Conservation (phyloP, 2,888 invertebrate genomes). For the Diarsia dahlii region DNA sequence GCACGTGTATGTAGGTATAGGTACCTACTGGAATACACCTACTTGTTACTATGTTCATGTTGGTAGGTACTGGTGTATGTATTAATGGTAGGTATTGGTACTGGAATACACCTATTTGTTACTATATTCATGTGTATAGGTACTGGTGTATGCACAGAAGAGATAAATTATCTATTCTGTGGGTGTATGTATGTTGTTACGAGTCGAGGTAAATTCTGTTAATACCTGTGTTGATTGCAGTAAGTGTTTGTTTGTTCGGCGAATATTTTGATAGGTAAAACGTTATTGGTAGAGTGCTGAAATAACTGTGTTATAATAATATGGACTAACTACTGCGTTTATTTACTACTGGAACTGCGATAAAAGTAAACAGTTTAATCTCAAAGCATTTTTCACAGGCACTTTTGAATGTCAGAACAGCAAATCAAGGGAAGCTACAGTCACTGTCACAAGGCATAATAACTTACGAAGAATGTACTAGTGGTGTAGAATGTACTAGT, state of each 20-base stretch:
- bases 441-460: too few relatives aligned
- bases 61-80: not conserved
- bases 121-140: not conserved
- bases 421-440: too few relatives aligned
- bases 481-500: too few relatives aligned
- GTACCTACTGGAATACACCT: not conserved
- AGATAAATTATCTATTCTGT: too few relatives aligned
- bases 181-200: constrained; percentile 14
- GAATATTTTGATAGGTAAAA: not conserved
- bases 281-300: not conserved
- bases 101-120: not conserved
- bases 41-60: not conserved
- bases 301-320: not conserved
- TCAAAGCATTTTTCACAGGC: too few relatives aligned
- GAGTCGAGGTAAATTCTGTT: constrained; percentile 24
- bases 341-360: not conserved
- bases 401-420: too few relatives aligned
- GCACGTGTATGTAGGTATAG: not conserved
- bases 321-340: not conserved
- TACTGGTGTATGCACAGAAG: not conserved
- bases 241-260: not conserved
- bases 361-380: not conserved
- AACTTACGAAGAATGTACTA: too few relatives aligned
- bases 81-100: not conserved
- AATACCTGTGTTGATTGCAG: constrained; percentile 13